Evolutionary conservation across 2,113 vertebrate species (phyloP).

Genomic region (Suricata suricatta): DNA sequence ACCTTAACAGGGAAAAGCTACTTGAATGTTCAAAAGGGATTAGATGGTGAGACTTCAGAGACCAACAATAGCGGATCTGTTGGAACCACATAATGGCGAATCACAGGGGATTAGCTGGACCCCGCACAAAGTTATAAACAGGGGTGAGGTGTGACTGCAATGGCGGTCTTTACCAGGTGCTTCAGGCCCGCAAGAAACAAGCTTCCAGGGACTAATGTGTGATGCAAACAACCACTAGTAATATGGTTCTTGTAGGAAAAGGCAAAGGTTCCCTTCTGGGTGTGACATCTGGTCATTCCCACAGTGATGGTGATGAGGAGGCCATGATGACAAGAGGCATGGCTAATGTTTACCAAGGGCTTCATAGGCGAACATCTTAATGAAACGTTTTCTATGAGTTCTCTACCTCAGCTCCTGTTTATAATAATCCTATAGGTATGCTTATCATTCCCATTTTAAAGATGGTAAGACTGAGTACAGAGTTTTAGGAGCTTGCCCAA

Average conservation of each 20-base stretch:
- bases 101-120: not conserved
- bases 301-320: fast-evolving
- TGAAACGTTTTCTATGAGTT: not conserved
- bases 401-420: not conserved
- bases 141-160: not conserved
- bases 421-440: not conserved
- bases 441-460: not conserved
- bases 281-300: not conserved
- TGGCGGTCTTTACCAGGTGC: fast-evolving
- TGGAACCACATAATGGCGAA: not conserved
- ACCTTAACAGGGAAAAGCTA: constrained; percentile 26
- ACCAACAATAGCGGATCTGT: not conserved
- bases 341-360: not conserved
- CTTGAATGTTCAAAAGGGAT: constrained; percentile 49
- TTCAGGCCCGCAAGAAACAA: not conserved
- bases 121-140: not conserved
- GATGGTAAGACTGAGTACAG: not conserved
- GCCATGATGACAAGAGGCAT: fast-evolving
- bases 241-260: not conserved
- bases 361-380: not conserved
- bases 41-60: not conserved
- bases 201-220: not conserved
- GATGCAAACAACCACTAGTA: not conserved
- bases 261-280: not conserved
- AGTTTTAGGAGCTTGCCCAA: not conserved